Evolutionary conservation across 2,888 invertebrate genomes (phyloP).

Genomic region (Ctenicera cuprea): DNA sequence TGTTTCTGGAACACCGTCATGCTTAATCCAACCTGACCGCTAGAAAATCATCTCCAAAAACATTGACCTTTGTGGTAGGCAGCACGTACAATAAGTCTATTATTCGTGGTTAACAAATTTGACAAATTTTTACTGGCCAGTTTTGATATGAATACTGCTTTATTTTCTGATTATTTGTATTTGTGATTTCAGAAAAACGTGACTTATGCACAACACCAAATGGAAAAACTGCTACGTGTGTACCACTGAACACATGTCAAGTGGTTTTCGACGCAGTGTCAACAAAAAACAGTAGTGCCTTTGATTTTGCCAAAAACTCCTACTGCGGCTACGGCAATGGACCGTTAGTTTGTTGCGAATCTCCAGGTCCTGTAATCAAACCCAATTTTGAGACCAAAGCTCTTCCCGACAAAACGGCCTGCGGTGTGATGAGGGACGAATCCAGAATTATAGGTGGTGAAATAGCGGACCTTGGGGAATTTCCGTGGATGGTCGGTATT

Average conservation of each 20-base stretch:
- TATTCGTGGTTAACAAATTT: too few relatives aligned
- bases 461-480: neutral
- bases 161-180: too few relatives aligned
- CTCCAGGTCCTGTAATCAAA: neutral
- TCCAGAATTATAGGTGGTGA: neutral
- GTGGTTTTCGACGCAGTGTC: conserved; percentile 66
- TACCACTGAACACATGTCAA: conserved; percentile 71
- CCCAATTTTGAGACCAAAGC: neutral
- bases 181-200: neutral
- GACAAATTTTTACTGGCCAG: too few relatives aligned
- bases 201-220: conserved; percentile 69
- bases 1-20: too few relatives aligned
- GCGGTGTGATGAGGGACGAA: conserved; percentile 1
- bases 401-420: neutral
- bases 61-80: too few relatives aligned
- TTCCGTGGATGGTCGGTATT: neutral
- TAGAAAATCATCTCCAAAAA: too few relatives aligned
- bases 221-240: conserved; percentile 69
- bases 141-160: too few relatives aligned
- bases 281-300: conserved; percentile 38
- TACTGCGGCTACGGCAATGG: conserved; percentile 73
- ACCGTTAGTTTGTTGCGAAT: conserved; percentile 69
- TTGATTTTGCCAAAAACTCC: conserved; percentile 69
- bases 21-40: too few relatives aligned
- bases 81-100: too few relatives aligned